phyloP scores from a whole-genome alignment of 2,797 vertebrate genomes.

The Echeneis naucrates region DNA sequence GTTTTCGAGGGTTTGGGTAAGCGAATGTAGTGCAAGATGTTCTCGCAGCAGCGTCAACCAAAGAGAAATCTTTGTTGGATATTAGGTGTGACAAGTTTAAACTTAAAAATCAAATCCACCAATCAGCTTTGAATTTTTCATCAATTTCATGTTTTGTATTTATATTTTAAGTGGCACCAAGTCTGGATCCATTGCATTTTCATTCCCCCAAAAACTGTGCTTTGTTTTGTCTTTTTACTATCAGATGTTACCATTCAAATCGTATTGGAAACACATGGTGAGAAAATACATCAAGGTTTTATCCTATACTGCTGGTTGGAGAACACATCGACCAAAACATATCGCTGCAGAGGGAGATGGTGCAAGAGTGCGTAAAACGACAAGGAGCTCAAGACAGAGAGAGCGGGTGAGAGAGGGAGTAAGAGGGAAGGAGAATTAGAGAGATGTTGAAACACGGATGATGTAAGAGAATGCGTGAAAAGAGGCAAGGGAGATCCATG shows the following conservation, averaged over 20 bases:
- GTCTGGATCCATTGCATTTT: slow-evolving; percentile 23
- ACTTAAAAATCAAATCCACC: slow-evolving; percentile 33
- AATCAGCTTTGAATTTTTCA: slow-evolving; percentile 41
- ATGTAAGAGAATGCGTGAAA: slow-evolving; percentile 79
- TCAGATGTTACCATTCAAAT: slow-evolving; percentile 65
- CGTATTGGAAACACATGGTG: slow-evolving; percentile 62
- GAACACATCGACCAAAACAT: slow-evolving; percentile 79
- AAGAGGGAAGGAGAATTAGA: slow-evolving; percentile 67
- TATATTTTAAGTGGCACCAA: slow-evolving; percentile 31
- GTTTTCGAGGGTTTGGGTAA: slow-evolving; percentile 58
- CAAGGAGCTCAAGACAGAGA: slow-evolving; percentile 70
- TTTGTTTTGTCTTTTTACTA: slow-evolving; percentile 47
- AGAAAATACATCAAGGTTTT: slow-evolving; percentile 72
- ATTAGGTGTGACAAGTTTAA: slow-evolving; percentile 43
- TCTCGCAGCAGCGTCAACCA: slow-evolving; percentile 25
- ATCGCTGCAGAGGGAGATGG: slow-evolving; percentile 80
- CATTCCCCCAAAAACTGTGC: slow-evolving; percentile 25
- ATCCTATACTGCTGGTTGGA: slow-evolving; percentile 74
- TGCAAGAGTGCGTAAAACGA: slow-evolving; percentile 81
- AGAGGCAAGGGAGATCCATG: slow-evolving; percentile 74
- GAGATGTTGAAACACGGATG: slow-evolving; percentile 74
- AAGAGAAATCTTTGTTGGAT: slow-evolving; percentile 30
- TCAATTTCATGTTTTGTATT: slow-evolving; percentile 34
- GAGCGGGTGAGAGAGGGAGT: slow-evolving; percentile 18
- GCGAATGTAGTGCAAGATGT: slow-evolving; percentile 48